These are phyloP conservation scores for Sisyra terminalis DNA, from an alignment of 2,888 invertebrate species.

Conservation along the genomic window DNA sequence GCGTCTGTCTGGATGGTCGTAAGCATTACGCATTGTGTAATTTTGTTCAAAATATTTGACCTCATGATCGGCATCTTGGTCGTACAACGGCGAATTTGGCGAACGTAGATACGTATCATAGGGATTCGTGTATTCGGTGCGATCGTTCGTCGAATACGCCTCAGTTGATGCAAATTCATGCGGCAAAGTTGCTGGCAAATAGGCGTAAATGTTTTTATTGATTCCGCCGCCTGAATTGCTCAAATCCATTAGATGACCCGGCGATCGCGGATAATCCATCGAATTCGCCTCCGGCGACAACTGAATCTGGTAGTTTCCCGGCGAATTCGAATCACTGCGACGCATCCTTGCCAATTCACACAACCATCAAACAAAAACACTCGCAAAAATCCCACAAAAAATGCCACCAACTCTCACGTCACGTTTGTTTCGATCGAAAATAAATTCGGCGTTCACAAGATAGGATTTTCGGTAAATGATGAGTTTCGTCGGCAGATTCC, in stretches of 20 bases:
- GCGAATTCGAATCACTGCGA: constrained; percentile 21
- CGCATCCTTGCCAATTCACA: too few species aligned
- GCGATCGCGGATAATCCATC: constrained; percentile 19
- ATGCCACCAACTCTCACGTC: too few species aligned
- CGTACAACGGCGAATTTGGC: not conserved
- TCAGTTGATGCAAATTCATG: constrained; percentile 7
- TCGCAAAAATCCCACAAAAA: too few species aligned
- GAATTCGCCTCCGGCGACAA: constrained; percentile 16
- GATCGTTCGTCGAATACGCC: constrained; percentile 11
- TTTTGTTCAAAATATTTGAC: constrained; percentile 7
- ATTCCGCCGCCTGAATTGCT: constrained; percentile 20
- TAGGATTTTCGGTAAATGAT: too few species aligned
- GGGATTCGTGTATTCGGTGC: constrained; percentile 11
- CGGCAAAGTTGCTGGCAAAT: constrained; percentile 12
- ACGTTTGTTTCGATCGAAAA: too few species aligned
- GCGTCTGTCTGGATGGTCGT: not conserved
- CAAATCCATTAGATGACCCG: constrained; percentile 23
- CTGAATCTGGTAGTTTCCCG: constrained; percentile 18
- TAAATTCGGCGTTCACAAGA: too few species aligned
- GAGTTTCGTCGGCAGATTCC: too few species aligned
- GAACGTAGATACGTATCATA: constrained; percentile 9
- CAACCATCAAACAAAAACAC: too few species aligned
- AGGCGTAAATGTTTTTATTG: constrained; percentile 5
- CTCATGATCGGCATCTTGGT: constrained; percentile 4
- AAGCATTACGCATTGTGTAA: not conserved